Base-by-base conservation (phyloP, 2,797 vertebrate species). In the Acrossocheilus wenchowensis region DNA sequence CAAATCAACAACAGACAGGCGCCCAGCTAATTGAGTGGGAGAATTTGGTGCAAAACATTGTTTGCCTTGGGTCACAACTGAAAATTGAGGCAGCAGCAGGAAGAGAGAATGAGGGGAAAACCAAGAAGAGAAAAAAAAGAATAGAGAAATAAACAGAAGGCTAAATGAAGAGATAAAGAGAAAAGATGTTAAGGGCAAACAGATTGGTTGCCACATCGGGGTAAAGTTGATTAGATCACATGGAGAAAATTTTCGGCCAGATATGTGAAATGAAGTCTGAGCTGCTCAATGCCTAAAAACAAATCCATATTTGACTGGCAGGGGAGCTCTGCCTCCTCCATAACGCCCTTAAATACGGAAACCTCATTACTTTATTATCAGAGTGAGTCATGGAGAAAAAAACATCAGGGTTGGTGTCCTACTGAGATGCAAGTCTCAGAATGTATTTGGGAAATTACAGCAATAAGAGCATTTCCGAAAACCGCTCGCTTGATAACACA, bases 171-270 rank as follows among this genome's bases (percentile, higher is more conserved):
- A 69, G 30, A 75, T 66, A 34, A 83, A 83, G 50, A 19, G 81
- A 78, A 60, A 64, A 78, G 60, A 71, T 74, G 90, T 92, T 90
- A 94, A 93, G 92, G 93, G 92, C 92, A 91, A 92, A 92, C 89
- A 92, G 90, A 92, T 91, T 88, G 62, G 52, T 80, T 87, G 89
- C 82, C 86, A 77, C 90, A 92, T 91, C 82, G 77, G 91, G 88
- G 89, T 91, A 78, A 83, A 91, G 85, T 89, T 90, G 90, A 92
- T 92, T 92, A 92, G 91, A 94, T 94, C 92, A 93, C 82, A 69
- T 14, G 15, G 36, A 43, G 82, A 81, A 73, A 57, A 87, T 68
- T 81, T 74, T 83, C 7, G 6, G 64, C 90, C 91, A 93, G 91
- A 91, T 87, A 86, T 89, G 89, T 72, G 90, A 90, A 89, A 87